Conservation (phyloP, 2,797 vertebrate genomes). For the Intellagama lesueurii region DNA sequence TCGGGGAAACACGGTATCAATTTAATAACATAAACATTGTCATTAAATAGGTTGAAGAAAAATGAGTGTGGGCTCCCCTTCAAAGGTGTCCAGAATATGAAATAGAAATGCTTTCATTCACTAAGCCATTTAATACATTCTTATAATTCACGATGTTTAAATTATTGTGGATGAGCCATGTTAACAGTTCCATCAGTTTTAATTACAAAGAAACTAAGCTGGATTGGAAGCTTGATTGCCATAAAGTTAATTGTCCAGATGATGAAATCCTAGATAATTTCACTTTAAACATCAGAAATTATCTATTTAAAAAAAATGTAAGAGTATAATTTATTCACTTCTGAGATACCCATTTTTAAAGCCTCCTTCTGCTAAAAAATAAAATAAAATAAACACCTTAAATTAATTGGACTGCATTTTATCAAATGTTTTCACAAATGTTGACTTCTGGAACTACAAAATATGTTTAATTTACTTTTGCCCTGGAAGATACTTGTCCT, state of each 20-base stretch:
- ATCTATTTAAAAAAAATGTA: background rate
- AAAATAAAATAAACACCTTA: background rate
- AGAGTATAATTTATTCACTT: background rate
- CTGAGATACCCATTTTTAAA: background rate
- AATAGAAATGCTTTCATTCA: slow-evolving; percentile 17
- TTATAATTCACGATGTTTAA: background rate
- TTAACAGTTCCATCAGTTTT: slow-evolving; percentile 3
- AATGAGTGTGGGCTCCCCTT: background rate
- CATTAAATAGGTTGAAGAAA: background rate
- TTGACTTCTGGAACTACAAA: background rate
- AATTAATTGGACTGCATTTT: slow-evolving; percentile 8
- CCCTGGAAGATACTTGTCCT: background rate
- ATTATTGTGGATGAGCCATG: slow-evolving; percentile 8
- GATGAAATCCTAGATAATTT: slow-evolving; percentile 6
- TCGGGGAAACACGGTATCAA: too few relatives aligned
- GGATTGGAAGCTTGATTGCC: background rate
- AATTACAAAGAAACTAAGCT: slow-evolving; percentile 1
- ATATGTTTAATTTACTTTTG: background rate
- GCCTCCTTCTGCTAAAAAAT: background rate
- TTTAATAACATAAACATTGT: background rate
- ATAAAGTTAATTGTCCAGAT: slow-evolving; percentile 9
- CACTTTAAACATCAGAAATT: background rate
- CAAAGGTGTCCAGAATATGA: background rate
- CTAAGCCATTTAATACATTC: background rate
- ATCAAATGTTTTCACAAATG: slow-evolving; percentile 1